phyloP scores from a whole-genome alignment of 2,888 invertebrate species.

The Nudaria mundana region DNA sequence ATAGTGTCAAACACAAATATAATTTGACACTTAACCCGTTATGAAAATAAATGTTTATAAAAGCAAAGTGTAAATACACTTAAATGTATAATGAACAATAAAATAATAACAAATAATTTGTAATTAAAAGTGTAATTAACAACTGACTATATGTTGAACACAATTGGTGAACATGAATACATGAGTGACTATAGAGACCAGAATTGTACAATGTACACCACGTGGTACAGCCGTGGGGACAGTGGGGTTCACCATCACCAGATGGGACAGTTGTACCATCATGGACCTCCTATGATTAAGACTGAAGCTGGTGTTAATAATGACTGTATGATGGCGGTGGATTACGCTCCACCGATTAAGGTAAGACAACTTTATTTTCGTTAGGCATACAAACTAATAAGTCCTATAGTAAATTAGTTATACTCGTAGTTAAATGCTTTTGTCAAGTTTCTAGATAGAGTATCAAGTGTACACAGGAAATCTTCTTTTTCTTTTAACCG shows the following conservation, averaged over 20 bases:
- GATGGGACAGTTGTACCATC: constrained; percentile 79
- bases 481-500: too few relatives aligned
- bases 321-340: constrained; percentile 85
- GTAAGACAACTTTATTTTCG: constrained; percentile 65
- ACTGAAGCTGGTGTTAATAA: constrained; percentile 82
- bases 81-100: constrained; percentile 18
- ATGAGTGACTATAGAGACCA: constrained; percentile 73
- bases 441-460: too few relatives aligned
- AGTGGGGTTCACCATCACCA: constrained; percentile 78
- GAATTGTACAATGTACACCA: constrained; percentile 75
- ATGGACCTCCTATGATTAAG: constrained; percentile 82
- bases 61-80: too few relatives aligned
- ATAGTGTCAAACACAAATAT: constrained; percentile 11
- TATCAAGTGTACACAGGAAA: too few relatives aligned
- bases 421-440: too few relatives aligned
- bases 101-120: constrained; percentile 6
- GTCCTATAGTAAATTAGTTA: too few relatives aligned
- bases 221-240: constrained; percentile 78
- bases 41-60: constrained; percentile 2
- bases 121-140: background rate
- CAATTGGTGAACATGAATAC: constrained; percentile 50
- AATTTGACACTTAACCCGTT: constrained; percentile 13
- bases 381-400: too few relatives aligned
- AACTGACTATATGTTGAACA: constrained; percentile 35
- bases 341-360: constrained; percentile 84